A percentile compares a stretch with the other conserved stretches of the same genome.
Conservation (phyloP, 2,888 invertebrate genomes). For the Tineola bisselliella region DNA sequence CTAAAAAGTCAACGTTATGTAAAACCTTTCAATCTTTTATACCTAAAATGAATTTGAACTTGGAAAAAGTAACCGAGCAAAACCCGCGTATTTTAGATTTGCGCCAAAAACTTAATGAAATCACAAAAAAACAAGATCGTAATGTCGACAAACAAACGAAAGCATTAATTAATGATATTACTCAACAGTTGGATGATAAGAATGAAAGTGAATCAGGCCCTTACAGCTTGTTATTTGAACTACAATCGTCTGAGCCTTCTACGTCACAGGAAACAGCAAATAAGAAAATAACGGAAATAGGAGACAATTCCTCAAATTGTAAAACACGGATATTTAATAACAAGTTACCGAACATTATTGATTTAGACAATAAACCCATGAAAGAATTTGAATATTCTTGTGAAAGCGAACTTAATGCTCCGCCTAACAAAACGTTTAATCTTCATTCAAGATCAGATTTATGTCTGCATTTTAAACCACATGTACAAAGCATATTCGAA, state of each 20-base stretch:
- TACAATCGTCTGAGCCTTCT: slow-evolving; percentile 43
- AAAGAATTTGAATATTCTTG: slow-evolving; percentile 62
- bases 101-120: slow-evolving; percentile 55
- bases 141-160: slow-evolving; percentile 53
- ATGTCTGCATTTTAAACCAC: slow-evolving; percentile 53
- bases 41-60: slow-evolving; percentile 55
- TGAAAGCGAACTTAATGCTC: slow-evolving; percentile 44
- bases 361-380: slow-evolving; percentile 57
- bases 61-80: slow-evolving; percentile 50
- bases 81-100: slow-evolving; percentile 58
- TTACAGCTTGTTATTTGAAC: slow-evolving; percentile 68
- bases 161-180: slow-evolving; percentile 51
- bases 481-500: slow-evolving; percentile 42
- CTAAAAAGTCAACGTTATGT: slow-evolving; percentile 23
- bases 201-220: slow-evolving; percentile 67
- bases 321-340: slow-evolving; percentile 22
- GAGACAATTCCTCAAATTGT: not conserved
- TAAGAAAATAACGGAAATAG: not conserved
- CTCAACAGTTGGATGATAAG: slow-evolving; percentile 52
- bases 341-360: slow-evolving; percentile 49
- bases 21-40: slow-evolving; percentile 48
- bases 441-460: slow-evolving; percentile 58
- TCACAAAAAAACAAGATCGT: slow-evolving; percentile 51
- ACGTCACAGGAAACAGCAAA: slow-evolving; percentile 28
- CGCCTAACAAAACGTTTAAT: slow-evolving; percentile 41